phyloP scores from a whole-genome alignment of 2,113 vertebrate genomes.

The Chascanopsetta lugubris region DNA sequence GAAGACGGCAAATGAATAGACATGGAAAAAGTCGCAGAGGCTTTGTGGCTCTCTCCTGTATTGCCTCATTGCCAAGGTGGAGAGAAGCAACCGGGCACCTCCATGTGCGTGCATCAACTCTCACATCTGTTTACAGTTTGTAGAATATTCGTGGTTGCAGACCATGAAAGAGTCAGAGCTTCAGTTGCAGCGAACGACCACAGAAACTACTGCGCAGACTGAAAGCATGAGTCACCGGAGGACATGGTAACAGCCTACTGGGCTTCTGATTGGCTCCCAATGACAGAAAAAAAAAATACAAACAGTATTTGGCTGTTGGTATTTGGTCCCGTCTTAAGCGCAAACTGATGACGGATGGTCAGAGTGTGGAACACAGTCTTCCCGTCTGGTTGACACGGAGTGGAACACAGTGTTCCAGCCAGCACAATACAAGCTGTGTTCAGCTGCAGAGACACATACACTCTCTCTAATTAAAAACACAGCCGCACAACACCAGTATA shows the following conservation, averaged over 20 bases:
- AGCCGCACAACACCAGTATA: slow-evolving; percentile 6
- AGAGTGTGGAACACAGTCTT: slow-evolving; percentile 36
- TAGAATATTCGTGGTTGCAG: background rate
- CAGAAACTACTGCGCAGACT: slow-evolving; percentile 10
- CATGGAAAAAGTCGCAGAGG: too few species aligned
- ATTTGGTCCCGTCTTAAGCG: slow-evolving; percentile 25
- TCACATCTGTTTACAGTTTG: slow-evolving; percentile 3
- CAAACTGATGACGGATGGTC: slow-evolving; percentile 29
- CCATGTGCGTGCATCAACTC: background rate
- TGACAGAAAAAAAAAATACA: slow-evolving; percentile 12
- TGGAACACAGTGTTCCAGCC: slow-evolving; percentile 59
- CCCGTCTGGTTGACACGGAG: slow-evolving; percentile 38
- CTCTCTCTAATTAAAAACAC: slow-evolving; percentile 14
- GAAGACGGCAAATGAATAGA: too few species aligned
- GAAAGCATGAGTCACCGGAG: slow-evolving; percentile 24
- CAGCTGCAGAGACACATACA: slow-evolving; percentile 32
- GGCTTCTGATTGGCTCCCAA: slow-evolving; percentile 11
- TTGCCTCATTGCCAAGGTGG: too few species aligned
- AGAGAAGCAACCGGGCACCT: background rate
- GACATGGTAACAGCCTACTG: background rate
- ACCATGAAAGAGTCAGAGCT: background rate
- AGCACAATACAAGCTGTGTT: slow-evolving; percentile 49
- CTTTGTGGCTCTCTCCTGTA: too few species aligned
- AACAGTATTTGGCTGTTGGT: slow-evolving; percentile 13
- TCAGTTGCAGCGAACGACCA: background rate